Evolutionary conservation across 2,888 invertebrate genomes (phyloP).

Genomic region (Dynastes hyllus): DNA sequence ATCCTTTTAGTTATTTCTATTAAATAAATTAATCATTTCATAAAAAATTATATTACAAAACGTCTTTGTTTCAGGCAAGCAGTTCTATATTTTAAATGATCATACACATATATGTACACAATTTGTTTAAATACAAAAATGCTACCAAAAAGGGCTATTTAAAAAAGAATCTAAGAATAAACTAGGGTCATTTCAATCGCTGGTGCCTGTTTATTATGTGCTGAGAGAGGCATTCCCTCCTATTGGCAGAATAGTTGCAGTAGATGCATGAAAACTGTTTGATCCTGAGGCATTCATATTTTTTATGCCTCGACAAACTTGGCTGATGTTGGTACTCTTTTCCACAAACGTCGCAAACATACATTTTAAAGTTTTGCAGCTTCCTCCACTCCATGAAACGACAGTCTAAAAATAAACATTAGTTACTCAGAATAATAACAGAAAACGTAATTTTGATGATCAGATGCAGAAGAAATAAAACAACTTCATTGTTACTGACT

Average conservation of each 20-base stretch:
- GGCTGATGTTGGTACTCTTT: slow-evolving; percentile 88
- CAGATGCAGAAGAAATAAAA: slow-evolving; percentile 70
- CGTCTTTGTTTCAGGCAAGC: too few relatives aligned
- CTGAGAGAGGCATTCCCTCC: slow-evolving; percentile 73
- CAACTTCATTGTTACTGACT: slow-evolving; percentile 61
- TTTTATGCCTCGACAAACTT: slow-evolving; percentile 82
- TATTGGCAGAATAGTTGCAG: slow-evolving; percentile 77
- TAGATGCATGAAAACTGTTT: slow-evolving; percentile 78
- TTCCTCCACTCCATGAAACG: slow-evolving; percentile 2
- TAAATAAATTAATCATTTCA: too few relatives aligned
- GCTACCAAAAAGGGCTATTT: neutral
- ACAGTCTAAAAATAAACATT: slow-evolving; percentile 40
- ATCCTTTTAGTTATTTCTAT: too few relatives aligned
- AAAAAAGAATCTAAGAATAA: neutral
- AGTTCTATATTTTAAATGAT: too few relatives aligned
- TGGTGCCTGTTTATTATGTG: slow-evolving; percentile 42
- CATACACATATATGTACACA: too few relatives aligned
- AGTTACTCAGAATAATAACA: slow-evolving; percentile 14
- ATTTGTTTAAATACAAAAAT: neutral
- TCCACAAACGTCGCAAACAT: slow-evolving; percentile 79
- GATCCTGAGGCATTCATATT: slow-evolving; percentile 81
- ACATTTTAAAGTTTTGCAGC: slow-evolving; percentile 25
- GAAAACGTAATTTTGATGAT: neutral
- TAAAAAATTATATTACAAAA: too few relatives aligned
- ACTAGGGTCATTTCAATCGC: slow-evolving; percentile 22